These are phyloP conservation scores for Parapsyche elsis DNA, from an alignment of 1,140 invertebrate species.

Conservation along the genomic window DNA sequence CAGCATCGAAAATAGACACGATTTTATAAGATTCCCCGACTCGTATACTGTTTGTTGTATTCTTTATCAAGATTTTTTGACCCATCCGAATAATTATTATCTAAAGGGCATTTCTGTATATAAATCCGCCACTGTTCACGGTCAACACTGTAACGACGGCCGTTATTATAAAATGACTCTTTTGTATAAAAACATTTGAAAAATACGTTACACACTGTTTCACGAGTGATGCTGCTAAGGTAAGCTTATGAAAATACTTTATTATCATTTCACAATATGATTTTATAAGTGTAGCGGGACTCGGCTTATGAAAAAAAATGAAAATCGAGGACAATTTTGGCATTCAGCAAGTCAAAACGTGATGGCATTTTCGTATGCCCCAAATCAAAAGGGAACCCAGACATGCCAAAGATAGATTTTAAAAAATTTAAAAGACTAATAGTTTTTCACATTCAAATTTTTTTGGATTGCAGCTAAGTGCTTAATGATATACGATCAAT, in stretches of 20 bases:
- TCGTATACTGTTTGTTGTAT: no score
- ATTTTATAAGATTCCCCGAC: no score
- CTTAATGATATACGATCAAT: no score
- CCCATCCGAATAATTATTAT: no score
- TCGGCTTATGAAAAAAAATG: neutral
- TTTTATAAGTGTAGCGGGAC: constrained; percentile 20
- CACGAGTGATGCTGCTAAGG: constrained; percentile 34
- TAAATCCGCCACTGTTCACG: neutral
- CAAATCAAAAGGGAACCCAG: neutral
- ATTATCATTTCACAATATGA: constrained; percentile 48
- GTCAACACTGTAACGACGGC: constrained; percentile 23
- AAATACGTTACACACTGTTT: constrained; percentile 35
- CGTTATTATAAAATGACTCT: constrained; percentile 23
- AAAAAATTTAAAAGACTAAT: no score
- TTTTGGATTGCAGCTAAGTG: no score
- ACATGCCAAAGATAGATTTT: no score
- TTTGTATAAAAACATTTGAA: constrained; percentile 37
- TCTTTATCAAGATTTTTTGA: no score
- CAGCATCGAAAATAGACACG: no score
- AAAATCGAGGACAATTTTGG: constrained; percentile 27
- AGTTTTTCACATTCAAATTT: no score
- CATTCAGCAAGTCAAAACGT: constrained; percentile 32
- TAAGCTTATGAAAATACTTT: constrained; percentile 42
- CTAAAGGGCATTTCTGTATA: no score
- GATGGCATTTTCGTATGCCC: constrained; percentile 2